A percentile compares a stretch with the other conserved stretches of the same genome.
Evolutionary conservation across 2,797 vertebrate genomes (phyloP).

Genomic region (Hozukius guyotensis): DNA sequence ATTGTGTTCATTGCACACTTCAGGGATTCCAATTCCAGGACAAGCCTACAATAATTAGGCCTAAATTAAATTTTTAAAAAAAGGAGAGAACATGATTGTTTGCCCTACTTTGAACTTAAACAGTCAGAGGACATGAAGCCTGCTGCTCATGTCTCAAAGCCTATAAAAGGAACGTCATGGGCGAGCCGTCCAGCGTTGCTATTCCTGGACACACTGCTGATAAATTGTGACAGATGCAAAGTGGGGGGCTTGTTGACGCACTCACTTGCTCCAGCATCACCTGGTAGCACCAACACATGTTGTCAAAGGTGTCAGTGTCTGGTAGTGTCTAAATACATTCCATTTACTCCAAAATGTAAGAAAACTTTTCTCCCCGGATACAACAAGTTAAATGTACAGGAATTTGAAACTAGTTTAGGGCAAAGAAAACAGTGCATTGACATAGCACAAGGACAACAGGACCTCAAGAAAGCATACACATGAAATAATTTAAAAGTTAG

Average conservation of each 20-base stretch:
- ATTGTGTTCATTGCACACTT: background rate
- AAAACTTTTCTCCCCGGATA: background rate
- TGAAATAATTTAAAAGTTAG: background rate
- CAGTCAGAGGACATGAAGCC: constrained; percentile 57
- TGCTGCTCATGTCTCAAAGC: constrained; percentile 76
- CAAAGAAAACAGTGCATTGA: background rate
- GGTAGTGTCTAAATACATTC: constrained; percentile 1
- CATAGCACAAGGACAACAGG: background rate
- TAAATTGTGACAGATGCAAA: constrained; percentile 93
- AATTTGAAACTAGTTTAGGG: background rate
- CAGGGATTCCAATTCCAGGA: too few species aligned
- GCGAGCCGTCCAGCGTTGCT: constrained; percentile 83
- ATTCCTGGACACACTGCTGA: constrained; percentile 93
- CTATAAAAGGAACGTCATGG: constrained; percentile 92
- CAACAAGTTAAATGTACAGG: background rate
- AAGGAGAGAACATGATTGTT: background rate
- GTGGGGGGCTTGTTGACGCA: constrained; percentile 82
- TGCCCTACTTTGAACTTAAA: constrained; percentile 25
- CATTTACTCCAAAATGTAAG: background rate
- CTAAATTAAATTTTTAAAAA: background rate
- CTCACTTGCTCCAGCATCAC: constrained; percentile 60
- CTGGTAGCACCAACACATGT: constrained; percentile 31
- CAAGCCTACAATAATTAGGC: background rate
- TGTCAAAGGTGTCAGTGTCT: constrained; percentile 33
- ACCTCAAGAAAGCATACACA: background rate